Evolutionary conservation across 2,888 invertebrate genomes (phyloP).

Genomic region (Nomada lathburiana): DNA sequence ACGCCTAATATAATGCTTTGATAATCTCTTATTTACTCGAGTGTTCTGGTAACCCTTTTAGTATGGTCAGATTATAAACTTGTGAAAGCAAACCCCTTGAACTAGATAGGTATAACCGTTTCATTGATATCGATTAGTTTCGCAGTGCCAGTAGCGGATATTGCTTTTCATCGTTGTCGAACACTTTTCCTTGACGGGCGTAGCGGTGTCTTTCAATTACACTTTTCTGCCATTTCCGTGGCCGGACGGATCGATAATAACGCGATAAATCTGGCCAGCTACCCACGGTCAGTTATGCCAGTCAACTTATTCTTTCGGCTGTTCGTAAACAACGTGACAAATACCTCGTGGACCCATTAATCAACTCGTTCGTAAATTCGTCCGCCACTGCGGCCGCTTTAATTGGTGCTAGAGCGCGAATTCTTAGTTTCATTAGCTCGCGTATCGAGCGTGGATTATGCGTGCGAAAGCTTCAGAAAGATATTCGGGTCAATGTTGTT

Average conservation of each 20-base stretch:
- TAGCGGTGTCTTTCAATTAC: constrained; percentile 71
- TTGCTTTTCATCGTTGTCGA: constrained; percentile 34
- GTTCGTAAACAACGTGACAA: constrained; percentile 72
- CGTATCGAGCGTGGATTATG: constrained; percentile 41
- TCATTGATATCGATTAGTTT: constrained; percentile 39
- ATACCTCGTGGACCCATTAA: constrained; percentile 62
- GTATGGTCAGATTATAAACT: neutral
- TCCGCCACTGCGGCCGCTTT: constrained; percentile 48
- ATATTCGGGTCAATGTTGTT: too few relatives aligned
- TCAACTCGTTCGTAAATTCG: constrained; percentile 62
- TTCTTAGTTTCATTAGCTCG: constrained; percentile 17
- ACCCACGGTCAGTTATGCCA: constrained; percentile 68
- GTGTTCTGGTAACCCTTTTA: too few relatives aligned
- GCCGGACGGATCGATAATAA: constrained; percentile 64
- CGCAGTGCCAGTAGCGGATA: constrained; percentile 17
- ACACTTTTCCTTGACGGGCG: constrained; percentile 42
- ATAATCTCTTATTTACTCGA: too few relatives aligned
- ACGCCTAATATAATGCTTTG: too few relatives aligned
- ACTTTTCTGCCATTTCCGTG: constrained; percentile 57
- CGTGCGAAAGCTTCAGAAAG: neutral
- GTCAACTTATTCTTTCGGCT: constrained; percentile 67
- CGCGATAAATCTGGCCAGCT: constrained; percentile 68
- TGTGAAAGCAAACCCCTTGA: neutral
- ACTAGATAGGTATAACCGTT: neutral
- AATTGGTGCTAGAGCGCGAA: constrained; percentile 52